Percentiles rank a stretch among this genome's conserved stretches.
These are phyloP conservation scores for Drosophila trapezifrons DNA, from an alignment of 1,140 invertebrate species.

Conservation along the genomic window DNA sequence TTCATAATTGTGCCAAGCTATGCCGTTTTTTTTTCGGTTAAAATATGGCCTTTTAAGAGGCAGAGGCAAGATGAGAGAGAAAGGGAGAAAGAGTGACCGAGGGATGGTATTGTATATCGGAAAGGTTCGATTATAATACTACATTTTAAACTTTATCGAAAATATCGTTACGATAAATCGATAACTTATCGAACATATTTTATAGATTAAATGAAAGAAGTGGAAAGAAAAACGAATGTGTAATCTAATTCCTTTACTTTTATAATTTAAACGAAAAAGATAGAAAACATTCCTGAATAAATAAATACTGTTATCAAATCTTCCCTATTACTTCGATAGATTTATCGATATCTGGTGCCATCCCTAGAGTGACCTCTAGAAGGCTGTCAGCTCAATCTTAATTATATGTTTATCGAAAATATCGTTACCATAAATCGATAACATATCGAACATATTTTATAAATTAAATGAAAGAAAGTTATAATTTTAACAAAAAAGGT, in stretches of 20 bases:
- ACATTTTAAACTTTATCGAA: neutral
- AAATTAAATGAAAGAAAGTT: neutral
- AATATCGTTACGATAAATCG: no score
- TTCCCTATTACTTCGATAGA: neutral
- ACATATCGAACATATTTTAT: neutral
- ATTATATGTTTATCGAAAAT: conserved; percentile 66
- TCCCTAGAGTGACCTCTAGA: conserved; percentile 54
- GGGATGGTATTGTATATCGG: neutral
- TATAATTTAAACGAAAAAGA: no score
- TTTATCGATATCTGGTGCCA: neutral
- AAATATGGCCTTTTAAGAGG: conserved; percentile 70
- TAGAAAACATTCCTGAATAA: no score
- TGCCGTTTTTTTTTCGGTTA: conserved; percentile 65
- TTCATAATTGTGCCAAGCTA: conserved; percentile 82
- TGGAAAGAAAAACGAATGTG: no score
- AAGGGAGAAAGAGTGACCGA: neutral
- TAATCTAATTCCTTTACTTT: no score
- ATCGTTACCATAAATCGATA: no score
- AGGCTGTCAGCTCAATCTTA: conserved; percentile 54
- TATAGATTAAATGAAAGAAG: neutral
- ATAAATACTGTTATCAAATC: neutral
- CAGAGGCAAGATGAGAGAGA: conserved; percentile 9
- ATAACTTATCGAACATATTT: no score
- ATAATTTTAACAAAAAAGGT: no score
- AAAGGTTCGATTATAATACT: neutral